Evolutionary conservation across 2,888 invertebrate species (phyloP).

Genomic region (Ormia ochracea): DNA sequence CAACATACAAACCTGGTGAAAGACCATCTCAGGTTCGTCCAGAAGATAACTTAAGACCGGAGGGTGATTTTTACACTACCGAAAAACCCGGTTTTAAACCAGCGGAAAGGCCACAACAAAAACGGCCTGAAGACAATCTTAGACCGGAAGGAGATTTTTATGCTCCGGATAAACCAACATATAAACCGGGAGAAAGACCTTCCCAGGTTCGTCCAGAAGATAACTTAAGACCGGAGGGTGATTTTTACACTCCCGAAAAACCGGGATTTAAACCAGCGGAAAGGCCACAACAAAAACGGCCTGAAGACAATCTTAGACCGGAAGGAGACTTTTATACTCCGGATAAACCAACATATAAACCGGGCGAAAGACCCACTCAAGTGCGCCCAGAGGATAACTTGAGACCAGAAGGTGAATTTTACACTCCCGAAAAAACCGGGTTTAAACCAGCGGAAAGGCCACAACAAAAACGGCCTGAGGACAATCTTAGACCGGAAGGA

Average conservation of each 20-base stretch:
- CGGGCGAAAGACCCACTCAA: slow-evolving; percentile 73
- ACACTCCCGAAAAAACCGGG: slow-evolving; percentile 77
- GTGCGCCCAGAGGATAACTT: slow-evolving; percentile 79
- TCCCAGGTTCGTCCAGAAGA: slow-evolving; percentile 77
- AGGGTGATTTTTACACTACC: slow-evolving; percentile 77
- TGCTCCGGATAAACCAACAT: slow-evolving; percentile 74
- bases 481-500: slow-evolving; percentile 81
- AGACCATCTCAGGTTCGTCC: slow-evolving; percentile 74
- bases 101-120: slow-evolving; percentile 75
- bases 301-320: slow-evolving; percentile 77
- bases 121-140: slow-evolving; percentile 77
- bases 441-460: slow-evolving; percentile 78
- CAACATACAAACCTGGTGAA: slow-evolving; percentile 78
- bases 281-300: slow-evolving; percentile 74
- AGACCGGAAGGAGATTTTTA: slow-evolving; percentile 77
- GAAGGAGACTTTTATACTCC: slow-evolving; percentile 76
- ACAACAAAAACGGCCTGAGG: slow-evolving; percentile 77
- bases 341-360: slow-evolving; percentile 74
- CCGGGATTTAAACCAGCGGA: slow-evolving; percentile 78
- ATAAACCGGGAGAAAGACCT: slow-evolving; percentile 75
- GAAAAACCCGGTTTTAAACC: slow-evolving; percentile 75
- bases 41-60: slow-evolving; percentile 79
- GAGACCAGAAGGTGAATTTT: slow-evolving; percentile 80
- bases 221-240: slow-evolving; percentile 79
- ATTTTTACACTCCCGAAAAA: slow-evolving; percentile 78